phyloP scores from a whole-genome alignment of 2,888 invertebrate genomes.

The Palloptera scutellata region DNA sequence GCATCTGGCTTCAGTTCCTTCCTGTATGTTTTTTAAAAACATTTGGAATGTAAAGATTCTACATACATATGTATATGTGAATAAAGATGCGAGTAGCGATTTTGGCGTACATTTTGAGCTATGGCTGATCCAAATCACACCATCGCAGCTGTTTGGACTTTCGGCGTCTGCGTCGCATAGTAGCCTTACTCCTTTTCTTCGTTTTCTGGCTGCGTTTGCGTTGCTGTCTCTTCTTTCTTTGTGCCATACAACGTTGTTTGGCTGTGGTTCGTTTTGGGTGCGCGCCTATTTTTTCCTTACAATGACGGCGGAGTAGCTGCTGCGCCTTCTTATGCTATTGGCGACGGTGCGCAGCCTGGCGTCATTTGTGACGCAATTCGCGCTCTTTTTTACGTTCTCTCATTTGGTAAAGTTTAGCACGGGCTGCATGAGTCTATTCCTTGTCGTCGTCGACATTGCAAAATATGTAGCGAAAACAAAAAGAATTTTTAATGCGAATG shows the following conservation, averaged over 20 bases:
- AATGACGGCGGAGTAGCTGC: background rate
- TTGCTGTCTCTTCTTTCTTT: background rate
- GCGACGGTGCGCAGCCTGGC: constrained; percentile 11
- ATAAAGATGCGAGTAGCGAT: too few species aligned
- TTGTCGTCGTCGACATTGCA: background rate
- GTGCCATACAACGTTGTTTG: constrained; percentile 1
- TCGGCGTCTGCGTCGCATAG: background rate
- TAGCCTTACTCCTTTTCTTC: background rate
- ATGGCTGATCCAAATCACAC: too few species aligned
- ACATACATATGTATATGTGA: too few species aligned
- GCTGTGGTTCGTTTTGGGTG: background rate
- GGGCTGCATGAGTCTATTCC: constrained; percentile 26
- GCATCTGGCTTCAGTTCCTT: too few species aligned
- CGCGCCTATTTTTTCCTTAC: constrained; percentile 5
- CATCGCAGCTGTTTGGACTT: background rate
- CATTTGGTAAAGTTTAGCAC: constrained; percentile 35
- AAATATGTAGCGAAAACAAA: background rate
- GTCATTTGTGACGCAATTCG: constrained; percentile 39
- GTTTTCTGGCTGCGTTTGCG: background rate
- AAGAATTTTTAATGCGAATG: background rate
- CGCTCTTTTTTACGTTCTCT: constrained; percentile 33
- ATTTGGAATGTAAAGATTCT: too few species aligned
- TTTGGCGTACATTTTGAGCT: too few species aligned
- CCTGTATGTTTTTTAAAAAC: too few species aligned
- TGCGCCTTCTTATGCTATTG: constrained; percentile 1